Base-by-base conservation (phyloP, 1,140 invertebrate species). In the Caerostris darwini region DNA sequence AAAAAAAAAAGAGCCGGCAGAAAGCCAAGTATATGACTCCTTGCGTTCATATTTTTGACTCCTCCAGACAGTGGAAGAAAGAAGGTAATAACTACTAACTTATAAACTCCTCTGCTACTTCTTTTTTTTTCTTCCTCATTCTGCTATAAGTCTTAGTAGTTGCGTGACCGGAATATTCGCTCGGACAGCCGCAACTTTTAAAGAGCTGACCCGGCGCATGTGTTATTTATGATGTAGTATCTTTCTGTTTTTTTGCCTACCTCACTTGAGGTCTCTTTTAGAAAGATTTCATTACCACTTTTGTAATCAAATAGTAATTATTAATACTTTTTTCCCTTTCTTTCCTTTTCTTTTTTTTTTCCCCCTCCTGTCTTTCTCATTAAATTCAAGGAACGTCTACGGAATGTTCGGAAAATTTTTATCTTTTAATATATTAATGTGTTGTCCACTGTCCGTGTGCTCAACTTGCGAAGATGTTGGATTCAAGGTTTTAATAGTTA, bases 71-170 rank as follows among this genome's bases (percentile, higher is more conserved):
- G 34, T 71, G 19, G 8, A 50, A 71, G 19, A 34, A 77, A 77
- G 71, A 77, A 50, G 12, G 50, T 77, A 77, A 77, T 77, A 77
- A 77, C 71, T 77, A 77, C 71, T 77, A 77, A 77, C 71, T 77
- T 77, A 77, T 77, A 77, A 77, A 64, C 61, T 64, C 12, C 71
- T 50, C 34, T 34, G 34, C 34, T 34, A 34, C 34, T 34, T 34
- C 34, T 14, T 77, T 71, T 71, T 69, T 69, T 77, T 77, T 53
- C 71, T 69, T 50, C 7, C 34, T 34, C 50, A 50, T 77, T 53
- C 50, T 19, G 34, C 34, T 34, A 7, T 77, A 50, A 77, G 34
- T 64, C 71, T 50, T 12, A 12, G 34, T 34, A 34, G 34, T 77
- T 77, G 71, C 71, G 71, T 77, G 71, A 77, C 71, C 71, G 14